Evolutionary conservation across 2,113 vertebrate genomes (phyloP), one percentile per base, ranked within the genome.

Genomic region (mouse (Mus musculus)): DNA sequence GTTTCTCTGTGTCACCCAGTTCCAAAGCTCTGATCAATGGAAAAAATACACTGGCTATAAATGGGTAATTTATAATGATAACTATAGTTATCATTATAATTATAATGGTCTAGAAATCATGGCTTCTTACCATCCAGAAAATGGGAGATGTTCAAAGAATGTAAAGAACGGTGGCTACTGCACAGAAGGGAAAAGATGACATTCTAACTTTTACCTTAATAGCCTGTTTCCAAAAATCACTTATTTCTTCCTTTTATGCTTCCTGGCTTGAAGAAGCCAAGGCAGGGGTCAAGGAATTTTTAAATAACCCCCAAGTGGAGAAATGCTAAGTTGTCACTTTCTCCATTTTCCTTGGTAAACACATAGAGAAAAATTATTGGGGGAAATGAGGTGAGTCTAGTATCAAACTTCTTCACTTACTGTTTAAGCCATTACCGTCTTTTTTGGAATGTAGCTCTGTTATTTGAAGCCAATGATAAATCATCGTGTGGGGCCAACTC

Each of bases 381-480:
- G 61, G 22, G 39, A 81, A 78, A 88, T 63, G 52, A 20, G 1
- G 36, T 67, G 81, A 26, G 33, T 36, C 95, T 86, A 59, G 30
- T 69, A 54, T 49, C 89, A 63, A 61, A 67, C 49, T 80, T 96
- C 19, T 92, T 88, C 88, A 72, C 73, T 95, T 92, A 54, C 71
- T 95, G 90, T 75, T 92, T 61, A 95, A 98, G 88, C 75, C 84
- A 22, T 91, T 95, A 49, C 88, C 94, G 78, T 92, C 92, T 88
- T 93, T 96, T 96, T 97, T 95, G 89, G 96, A 84, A 71, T 67
- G 19, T 95, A 96, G 76, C 42, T 95, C 73, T 96, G 0, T 96
- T 96, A 95, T 92, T 86, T 82, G 88, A 95, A 95, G 92, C 86
- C 65, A 72, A 91, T 97, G 96, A 95, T 95, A 73, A 97, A 95